phyloP scores from a whole-genome alignment of 2,797 vertebrate genomes.

The Remorina albescens region DNA sequence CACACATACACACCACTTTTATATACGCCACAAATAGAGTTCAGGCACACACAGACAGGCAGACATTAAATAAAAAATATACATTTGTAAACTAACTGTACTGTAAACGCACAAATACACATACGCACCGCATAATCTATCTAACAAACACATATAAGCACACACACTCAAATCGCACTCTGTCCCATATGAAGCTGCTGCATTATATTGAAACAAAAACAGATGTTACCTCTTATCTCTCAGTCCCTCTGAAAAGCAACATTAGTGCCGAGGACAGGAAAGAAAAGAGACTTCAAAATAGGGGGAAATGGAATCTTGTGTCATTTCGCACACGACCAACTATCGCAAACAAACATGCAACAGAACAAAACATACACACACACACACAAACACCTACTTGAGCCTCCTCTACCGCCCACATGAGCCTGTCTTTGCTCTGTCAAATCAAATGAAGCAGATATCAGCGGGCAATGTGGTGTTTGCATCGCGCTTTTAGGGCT shows the following conservation, averaged over 20 bases:
- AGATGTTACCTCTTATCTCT: slow-evolving; percentile 95
- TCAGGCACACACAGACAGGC: slow-evolving; percentile 6
- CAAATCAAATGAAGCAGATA: slow-evolving; percentile 73
- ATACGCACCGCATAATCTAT: background rate
- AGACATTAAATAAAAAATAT: slow-evolving; percentile 4
- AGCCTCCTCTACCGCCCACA: slow-evolving; percentile 36
- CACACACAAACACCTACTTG: slow-evolving; percentile 27
- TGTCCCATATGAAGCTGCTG: slow-evolving; percentile 85
- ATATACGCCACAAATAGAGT: background rate
- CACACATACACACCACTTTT: slow-evolving; percentile 8
- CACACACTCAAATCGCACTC: slow-evolving; percentile 25
- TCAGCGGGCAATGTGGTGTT: slow-evolving; percentile 60
- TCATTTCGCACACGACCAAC: slow-evolving; percentile 49
- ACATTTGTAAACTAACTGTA: too few species aligned
- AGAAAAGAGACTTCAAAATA: slow-evolving; percentile 64
- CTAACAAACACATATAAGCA: slow-evolving; percentile 6
- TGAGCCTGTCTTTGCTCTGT: slow-evolving; percentile 56
- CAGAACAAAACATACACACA: slow-evolving; percentile 48
- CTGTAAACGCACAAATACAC: too few species aligned
- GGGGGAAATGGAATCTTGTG: slow-evolving; percentile 62
- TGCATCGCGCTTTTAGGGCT: slow-evolving; percentile 54
- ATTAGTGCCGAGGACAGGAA: slow-evolving; percentile 75
- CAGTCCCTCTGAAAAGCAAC: slow-evolving; percentile 89
- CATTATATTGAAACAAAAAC: slow-evolving; percentile 91
- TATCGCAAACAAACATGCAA: slow-evolving; percentile 56